These are phyloP conservation scores for Polyergus mexicanus DNA, from an alignment of 1,140 invertebrate genomes.

Conservation along the genomic window DNA sequence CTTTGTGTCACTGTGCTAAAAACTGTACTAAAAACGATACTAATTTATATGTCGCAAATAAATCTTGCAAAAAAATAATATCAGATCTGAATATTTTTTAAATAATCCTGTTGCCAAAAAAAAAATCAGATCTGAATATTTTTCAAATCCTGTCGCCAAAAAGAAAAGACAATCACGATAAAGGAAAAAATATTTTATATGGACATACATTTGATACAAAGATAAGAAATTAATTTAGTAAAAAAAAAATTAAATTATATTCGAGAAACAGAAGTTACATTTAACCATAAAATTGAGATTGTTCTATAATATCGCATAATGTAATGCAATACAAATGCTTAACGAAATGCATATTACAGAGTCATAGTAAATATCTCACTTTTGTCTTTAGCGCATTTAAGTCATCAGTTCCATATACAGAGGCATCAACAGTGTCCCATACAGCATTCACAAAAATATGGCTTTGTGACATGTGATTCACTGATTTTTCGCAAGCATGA, in stretches of 20 bases:
- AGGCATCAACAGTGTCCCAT: conserved; percentile 30
- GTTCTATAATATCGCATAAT: background rate
- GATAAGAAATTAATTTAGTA: background rate
- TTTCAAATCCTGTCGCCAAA: background rate
- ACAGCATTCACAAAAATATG: background rate
- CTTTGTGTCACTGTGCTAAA: conserved; percentile 1
- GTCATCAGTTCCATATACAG: conserved; percentile 13
- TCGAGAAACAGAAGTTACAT: background rate
- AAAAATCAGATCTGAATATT: conserved; percentile 28
- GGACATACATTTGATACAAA: background rate
- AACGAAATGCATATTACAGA: conserved; percentile 39
- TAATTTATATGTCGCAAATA: background rate
- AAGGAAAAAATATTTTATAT: background rate
- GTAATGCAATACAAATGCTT: background rate
- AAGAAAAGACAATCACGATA: background rate
- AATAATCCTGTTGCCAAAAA: background rate
- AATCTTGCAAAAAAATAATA: conserved; percentile 8
- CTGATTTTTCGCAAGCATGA: background rate
- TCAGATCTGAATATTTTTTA: conserved; percentile 43
- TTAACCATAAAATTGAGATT: background rate
- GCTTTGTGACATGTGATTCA: background rate
- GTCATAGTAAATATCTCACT: conserved; percentile 37
- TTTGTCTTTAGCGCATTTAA: conserved; percentile 44
- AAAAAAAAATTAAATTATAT: background rate
- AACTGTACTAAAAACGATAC: conserved; percentile 13